phyloP scores from a whole-genome alignment of 2,888 invertebrate genomes.

The Plebejus argus region DNA sequence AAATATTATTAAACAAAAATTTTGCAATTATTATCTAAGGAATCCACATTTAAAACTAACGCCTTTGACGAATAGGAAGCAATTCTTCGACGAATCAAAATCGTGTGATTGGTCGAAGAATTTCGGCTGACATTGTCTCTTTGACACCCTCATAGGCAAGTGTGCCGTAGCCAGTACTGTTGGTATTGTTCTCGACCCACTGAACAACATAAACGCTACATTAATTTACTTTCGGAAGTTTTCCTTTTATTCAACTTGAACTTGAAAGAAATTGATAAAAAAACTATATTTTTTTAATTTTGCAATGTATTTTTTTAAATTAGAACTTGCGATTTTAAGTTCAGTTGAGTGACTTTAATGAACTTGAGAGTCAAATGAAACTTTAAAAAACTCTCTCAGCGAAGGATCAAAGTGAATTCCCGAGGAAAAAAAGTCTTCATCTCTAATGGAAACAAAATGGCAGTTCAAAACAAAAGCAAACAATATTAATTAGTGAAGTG shows the following conservation, averaged over 20 bases:
- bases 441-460: not conserved
- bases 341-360: too few species aligned
- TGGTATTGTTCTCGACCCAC: conserved; percentile 57
- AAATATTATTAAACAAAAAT: too few species aligned
- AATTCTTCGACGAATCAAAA: conserved; percentile 11
- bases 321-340: too few species aligned
- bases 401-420: not conserved
- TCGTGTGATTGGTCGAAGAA: not conserved
- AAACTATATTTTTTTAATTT: not conserved
- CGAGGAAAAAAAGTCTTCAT: not conserved
- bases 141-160: conserved; percentile 66
- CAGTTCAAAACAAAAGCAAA: not conserved
- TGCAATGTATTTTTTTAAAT: too few species aligned
- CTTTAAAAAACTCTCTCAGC: not conserved
- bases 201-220: conserved; percentile 55
- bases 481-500: conserved; percentile 42
- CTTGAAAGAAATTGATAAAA: not conserved
- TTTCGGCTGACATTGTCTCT: conserved; percentile 44
- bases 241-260: conserved; percentile 23
- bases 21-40: too few species aligned
- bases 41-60: too few species aligned
- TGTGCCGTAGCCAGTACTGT: conserved; percentile 53
- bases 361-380: not conserved
- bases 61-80: not conserved
- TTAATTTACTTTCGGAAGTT: conserved; percentile 39